These are phyloP conservation scores for Neocloeon triangulifer DNA, from an alignment of 1,140 invertebrate species.

Conservation along the genomic window DNA sequence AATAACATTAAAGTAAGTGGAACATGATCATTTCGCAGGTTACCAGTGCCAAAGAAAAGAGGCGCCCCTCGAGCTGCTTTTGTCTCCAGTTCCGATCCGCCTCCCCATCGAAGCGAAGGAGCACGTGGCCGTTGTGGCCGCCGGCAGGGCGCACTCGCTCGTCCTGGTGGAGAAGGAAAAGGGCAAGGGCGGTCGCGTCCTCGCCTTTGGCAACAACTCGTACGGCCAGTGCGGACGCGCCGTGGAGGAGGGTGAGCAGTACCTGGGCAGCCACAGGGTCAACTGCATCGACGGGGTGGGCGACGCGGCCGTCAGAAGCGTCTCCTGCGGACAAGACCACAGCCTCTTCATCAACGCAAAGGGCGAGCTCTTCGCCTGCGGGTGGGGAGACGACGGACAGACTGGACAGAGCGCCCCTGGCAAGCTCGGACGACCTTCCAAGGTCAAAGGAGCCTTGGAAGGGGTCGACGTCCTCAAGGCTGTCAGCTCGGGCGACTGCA, in stretches of 20 bases:
- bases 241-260: constrained; percentile 58
- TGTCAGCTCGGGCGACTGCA: constrained; percentile 59
- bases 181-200: constrained; percentile 46
- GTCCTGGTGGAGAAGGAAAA: constrained; percentile 56
- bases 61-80: constrained; percentile 43
- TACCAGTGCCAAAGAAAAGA: constrained; percentile 34
- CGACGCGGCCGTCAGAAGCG: constrained; percentile 30
- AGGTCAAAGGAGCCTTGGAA: constrained; percentile 58
- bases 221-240: constrained; percentile 83
- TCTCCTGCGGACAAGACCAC: constrained; percentile 77
- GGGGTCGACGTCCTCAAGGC: constrained; percentile 64
- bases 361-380: constrained; percentile 70
- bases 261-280: constrained; percentile 33
- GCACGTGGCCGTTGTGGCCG: constrained; percentile 37
- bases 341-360: constrained; percentile 58
- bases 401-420: constrained; percentile 58
- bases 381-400: constrained; percentile 89
- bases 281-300: constrained; percentile 34
- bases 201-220: constrained; percentile 73
- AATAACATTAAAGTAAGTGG: background rate
- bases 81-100: constrained; percentile 58
- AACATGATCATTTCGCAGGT: constrained; percentile 18
- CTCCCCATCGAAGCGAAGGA: constrained; percentile 26
- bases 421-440: constrained; percentile 19
- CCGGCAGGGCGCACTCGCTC: constrained; percentile 70